phyloP scores from a whole-genome alignment of 2,888 invertebrate genomes.

The Hoplodrina blanda region DNA sequence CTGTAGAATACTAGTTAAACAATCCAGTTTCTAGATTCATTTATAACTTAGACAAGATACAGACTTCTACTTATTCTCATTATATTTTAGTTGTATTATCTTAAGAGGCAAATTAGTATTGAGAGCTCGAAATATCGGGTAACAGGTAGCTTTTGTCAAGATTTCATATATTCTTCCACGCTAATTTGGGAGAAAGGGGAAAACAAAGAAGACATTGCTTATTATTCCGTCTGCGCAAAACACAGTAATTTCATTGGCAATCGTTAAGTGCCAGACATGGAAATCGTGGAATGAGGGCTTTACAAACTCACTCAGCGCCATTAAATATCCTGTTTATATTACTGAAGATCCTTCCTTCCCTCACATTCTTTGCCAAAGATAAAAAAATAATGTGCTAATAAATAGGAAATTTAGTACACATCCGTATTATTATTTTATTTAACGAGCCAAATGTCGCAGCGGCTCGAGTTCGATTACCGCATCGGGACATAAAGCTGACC shows the following conservation, averaged over 20 bases:
- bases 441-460: slow-evolving; percentile 41
- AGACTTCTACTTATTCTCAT: background rate
- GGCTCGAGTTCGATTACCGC: slow-evolving; percentile 50
- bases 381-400: slow-evolving; percentile 22
- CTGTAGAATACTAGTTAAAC: background rate
- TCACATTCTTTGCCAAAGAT: slow-evolving; percentile 14
- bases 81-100: too few relatives aligned
- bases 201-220: slow-evolving; percentile 22
- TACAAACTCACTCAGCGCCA: slow-evolving; percentile 15
- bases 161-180: background rate
- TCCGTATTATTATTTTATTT: slow-evolving; percentile 42
- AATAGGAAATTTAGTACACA: slow-evolving; percentile 36
- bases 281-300: slow-evolving; percentile 1
- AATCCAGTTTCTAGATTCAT: background rate
- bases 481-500: slow-evolving; percentile 36
- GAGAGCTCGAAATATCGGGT: slow-evolving; percentile 1
- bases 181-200: slow-evolving; percentile 14
- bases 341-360: slow-evolving; percentile 9
- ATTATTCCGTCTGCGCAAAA: slow-evolving; percentile 12
- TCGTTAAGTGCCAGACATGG: slow-evolving; percentile 22
- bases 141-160: slow-evolving; percentile 5
- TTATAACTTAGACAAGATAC: background rate
- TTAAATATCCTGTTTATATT: slow-evolving; percentile 21
- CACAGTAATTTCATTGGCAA: slow-evolving; percentile 28
- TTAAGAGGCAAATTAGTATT: background rate